These are phyloP conservation scores for Spermophilus dauricus DNA, from an alignment of 2,113 vertebrate species.

Conservation along the genomic window DNA sequence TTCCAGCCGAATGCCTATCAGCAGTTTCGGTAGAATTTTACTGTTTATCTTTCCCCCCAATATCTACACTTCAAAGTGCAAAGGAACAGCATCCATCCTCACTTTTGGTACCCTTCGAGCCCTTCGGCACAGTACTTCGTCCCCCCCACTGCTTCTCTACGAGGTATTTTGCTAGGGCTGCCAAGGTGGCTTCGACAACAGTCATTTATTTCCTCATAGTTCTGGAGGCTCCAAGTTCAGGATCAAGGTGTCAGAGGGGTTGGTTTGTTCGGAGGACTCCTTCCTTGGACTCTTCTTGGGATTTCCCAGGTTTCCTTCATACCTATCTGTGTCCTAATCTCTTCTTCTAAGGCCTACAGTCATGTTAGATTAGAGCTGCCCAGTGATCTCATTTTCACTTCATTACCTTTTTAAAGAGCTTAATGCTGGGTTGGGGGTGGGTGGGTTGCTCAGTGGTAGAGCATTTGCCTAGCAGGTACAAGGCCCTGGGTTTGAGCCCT, in stretches of 20 bases:
- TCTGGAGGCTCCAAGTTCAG: not conserved
- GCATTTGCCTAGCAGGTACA: not conserved
- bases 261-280: not conserved
- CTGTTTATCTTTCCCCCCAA: not conserved
- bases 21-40: not conserved
- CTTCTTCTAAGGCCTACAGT: not conserved
- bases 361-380: not conserved
- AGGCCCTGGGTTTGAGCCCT: not conserved
- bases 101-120: not conserved
- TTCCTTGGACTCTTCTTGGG: not conserved
- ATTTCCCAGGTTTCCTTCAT: not conserved
- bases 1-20: not conserved
- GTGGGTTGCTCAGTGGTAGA: too few species aligned
- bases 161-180: not conserved
- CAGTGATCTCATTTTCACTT: not conserved
- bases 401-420: not conserved
- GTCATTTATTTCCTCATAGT: not conserved
- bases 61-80: not conserved
- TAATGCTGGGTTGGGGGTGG: not conserved
- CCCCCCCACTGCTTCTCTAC: rapidly evolving
- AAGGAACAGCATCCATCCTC: not conserved
- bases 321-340: not conserved
- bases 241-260: not conserved
- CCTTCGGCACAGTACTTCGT: too few species aligned
- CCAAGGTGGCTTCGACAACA: not conserved